These are phyloP conservation scores for Meandrusa payeni DNA, from an alignment of 2,888 invertebrate genomes.

Conservation along the genomic window DNA sequence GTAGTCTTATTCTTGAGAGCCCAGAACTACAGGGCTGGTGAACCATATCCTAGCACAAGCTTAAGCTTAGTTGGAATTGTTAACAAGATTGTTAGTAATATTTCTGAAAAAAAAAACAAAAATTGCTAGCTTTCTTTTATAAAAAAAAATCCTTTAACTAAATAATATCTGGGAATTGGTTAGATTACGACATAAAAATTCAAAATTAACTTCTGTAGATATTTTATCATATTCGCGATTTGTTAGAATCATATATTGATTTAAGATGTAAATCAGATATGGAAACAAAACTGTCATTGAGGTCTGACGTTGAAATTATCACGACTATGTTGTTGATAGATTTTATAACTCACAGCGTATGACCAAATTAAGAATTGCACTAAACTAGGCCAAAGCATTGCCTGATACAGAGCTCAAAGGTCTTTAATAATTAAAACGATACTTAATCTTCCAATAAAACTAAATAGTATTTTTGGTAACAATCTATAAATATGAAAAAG, in stretches of 20 bases:
- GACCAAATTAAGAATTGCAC: constrained; percentile 55
- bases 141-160: no score
- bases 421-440: constrained; percentile 27
- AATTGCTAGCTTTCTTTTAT: no score
- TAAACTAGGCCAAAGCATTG: constrained; percentile 47
- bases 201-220: no score
- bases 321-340: constrained; percentile 51
- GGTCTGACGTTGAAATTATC: constrained; percentile 48
- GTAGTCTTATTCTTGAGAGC: no score
- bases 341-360: constrained; percentile 52
- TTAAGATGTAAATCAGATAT: constrained; percentile 23
- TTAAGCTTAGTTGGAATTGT: no score
- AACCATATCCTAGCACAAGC: no score
- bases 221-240: constrained; percentile 34
- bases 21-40: no score
- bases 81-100: no score
- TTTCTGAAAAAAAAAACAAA: no score
- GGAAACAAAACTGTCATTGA: constrained; percentile 15
- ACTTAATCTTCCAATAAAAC: constrained; percentile 2
- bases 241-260: constrained; percentile 34
- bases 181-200: no score
- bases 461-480: neutral
- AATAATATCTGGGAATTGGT: no score
- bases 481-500: no score
- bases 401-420: constrained; percentile 54